phyloP scores from a whole-genome alignment of 2,113 vertebrate species.

The Hypanus sabinus region DNA sequence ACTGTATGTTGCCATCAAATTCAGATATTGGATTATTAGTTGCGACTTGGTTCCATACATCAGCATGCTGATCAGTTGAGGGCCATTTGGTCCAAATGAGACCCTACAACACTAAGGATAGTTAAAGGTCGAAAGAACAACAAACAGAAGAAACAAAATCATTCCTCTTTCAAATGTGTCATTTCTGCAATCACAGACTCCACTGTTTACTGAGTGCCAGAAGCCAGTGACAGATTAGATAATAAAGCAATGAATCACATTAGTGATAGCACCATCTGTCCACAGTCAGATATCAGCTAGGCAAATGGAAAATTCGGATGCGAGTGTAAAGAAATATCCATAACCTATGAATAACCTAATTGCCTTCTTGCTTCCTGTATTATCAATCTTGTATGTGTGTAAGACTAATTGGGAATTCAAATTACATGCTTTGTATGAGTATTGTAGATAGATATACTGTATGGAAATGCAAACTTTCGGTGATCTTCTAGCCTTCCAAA shows the following conservation, averaged over 20 bases:
- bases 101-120: not conserved
- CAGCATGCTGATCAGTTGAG: not conserved
- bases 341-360: constrained; percentile 1
- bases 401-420: not conserved
- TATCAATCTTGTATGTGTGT: not conserved
- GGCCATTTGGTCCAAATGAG: not conserved
- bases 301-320: constrained; percentile 30
- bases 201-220: constrained; percentile 37
- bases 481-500: not conserved
- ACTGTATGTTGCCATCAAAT: not conserved
- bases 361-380: not conserved
- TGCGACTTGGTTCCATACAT: not conserved
- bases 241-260: constrained; percentile 20
- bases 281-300: constrained; percentile 12
- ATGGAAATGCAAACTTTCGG: not conserved
- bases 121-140: not conserved
- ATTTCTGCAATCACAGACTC: not conserved
- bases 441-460: not conserved
- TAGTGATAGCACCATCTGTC: constrained; percentile 40
- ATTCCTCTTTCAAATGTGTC: not conserved
- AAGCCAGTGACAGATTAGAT: constrained; percentile 14
- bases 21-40: not conserved
- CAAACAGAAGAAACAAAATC: not conserved
- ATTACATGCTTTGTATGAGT: not conserved
- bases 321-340: not conserved